Base-by-base conservation (phyloP, 2,888 invertebrate genomes). In the Heteropelma amictum region DNA sequence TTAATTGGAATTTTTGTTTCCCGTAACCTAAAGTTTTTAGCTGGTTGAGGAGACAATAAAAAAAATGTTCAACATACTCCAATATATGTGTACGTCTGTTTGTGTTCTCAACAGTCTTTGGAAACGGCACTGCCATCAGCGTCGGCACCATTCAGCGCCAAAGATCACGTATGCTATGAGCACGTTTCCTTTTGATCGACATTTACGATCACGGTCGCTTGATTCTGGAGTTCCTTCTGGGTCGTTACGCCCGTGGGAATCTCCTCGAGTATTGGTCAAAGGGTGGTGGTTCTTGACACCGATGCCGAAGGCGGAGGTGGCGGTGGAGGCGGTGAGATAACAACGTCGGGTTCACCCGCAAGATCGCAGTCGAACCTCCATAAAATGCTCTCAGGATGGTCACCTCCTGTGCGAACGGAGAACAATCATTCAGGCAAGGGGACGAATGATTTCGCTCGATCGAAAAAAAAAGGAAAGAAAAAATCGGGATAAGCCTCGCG, bases 311-410 rank as follows among this genome's bases (percentile, higher is more conserved):
- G 87, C 1, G 88, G 88, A 7, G 88, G 86, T 0, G 86, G 86
- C 14, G 87, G 86, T 7, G 80, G 81, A 26, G 85, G 83, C 12
- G 82, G 81, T 21, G 88, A 88, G 73, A 87, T 87, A 72, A 88
- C 84, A 74, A 89, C 87, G 79, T 88, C 88, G 28, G 88, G 88
- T 67, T 88, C 88, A 86, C 86, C 88, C 80, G 87, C 87, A 76
- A 88, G 84, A 79, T 88, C 88, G 86, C 87, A 87, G 78, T 88
- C 88, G 83, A 88, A 88, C 85, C 87, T 87, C 88, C 88, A 88
- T 63, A 88, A 81, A 72, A 88, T 87, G 80, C 83, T 88, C 81
- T 88, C 88, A 87, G 88, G 83, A 79, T 88, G 86, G 88, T 88
- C 88, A 88, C 86, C 88, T 88, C 87, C 88, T 88, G 80, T 28